Percentiles rank a stretch among this genome's conserved stretches.
These are phyloP conservation scores for Bedellia somnulentella DNA, from an alignment of 2,888 invertebrate genomes.

Conservation along the genomic window DNA sequence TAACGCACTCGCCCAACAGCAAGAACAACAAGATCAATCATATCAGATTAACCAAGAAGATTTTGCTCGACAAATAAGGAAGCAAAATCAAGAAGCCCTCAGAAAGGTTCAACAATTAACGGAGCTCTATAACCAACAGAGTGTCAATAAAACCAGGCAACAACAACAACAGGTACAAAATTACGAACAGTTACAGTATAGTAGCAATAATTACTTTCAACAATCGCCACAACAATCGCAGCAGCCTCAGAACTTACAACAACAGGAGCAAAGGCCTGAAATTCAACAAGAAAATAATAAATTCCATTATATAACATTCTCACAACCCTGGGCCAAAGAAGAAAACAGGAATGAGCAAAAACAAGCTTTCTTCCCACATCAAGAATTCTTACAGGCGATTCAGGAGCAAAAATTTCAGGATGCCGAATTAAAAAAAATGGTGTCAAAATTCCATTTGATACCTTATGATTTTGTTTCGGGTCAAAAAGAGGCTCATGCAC, in stretches of 20 bases:
- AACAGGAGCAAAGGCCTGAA: too few species aligned
- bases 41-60: slow-evolving; percentile 6
- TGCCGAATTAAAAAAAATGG: too few species aligned
- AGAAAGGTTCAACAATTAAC: too few species aligned
- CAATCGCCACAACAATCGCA: background rate
- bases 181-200: slow-evolving; percentile 1
- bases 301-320: too few species aligned
- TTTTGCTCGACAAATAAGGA: too few species aligned
- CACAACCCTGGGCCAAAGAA: too few species aligned
- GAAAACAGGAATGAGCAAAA: too few species aligned
- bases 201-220: background rate
- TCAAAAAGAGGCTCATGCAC: slow-evolving; percentile 10
- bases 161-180: slow-evolving; percentile 1
- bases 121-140: too few species aligned
- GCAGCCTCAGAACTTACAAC: slow-evolving; percentile 2
- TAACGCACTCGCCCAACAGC: slow-evolving; percentile 2
- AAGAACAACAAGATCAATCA: slow-evolving; percentile 4
- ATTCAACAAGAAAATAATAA: too few species aligned
- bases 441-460: slow-evolving; percentile 3
- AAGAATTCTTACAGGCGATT: background rate
- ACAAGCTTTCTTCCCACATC: background rate
- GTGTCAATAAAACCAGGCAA: too few species aligned
- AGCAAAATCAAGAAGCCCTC: too few species aligned
- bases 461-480: slow-evolving; percentile 5
- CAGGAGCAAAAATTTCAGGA: slow-evolving; percentile 2